These are phyloP conservation scores for Paratrypauchen microcephalus DNA, from an alignment of 2,797 vertebrate genomes.

Conservation along the genomic window DNA sequence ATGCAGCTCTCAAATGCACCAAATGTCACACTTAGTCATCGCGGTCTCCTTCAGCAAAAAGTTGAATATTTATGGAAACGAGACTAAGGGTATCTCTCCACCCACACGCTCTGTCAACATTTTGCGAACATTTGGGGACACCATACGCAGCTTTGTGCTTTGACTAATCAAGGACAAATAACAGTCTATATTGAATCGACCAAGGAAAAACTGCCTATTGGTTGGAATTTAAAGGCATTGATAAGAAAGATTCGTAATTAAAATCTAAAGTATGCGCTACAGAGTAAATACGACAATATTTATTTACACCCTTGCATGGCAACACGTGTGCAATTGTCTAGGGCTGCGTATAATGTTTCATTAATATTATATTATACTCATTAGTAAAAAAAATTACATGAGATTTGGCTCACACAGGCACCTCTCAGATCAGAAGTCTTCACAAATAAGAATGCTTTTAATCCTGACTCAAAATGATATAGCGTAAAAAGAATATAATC, in stretches of 20 bases:
- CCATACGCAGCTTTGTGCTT: not conserved
- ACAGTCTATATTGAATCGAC: not conserved
- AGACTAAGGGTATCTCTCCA: not conserved
- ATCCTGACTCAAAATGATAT: too few relatives aligned
- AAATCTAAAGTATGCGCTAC: not conserved
- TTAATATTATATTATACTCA: too few relatives aligned
- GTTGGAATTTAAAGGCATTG: not conserved
- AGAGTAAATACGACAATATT: too few relatives aligned
- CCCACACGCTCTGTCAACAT: not conserved
- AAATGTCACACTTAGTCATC: slow-evolving; percentile 18
- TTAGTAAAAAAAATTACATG: too few relatives aligned
- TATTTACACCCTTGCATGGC: too few relatives aligned
- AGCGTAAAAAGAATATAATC: too few relatives aligned
- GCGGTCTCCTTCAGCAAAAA: slow-evolving; percentile 11
- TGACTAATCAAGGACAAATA: not conserved
- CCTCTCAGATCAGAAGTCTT: too few relatives aligned
- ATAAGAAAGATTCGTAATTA: not conserved
- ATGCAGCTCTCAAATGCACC: slow-evolving; percentile 13
- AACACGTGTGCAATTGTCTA: too few relatives aligned
- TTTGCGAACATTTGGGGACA: slow-evolving; percentile 4
- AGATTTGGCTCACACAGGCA: too few relatives aligned
- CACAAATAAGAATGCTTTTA: too few relatives aligned
- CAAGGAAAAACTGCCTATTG: not conserved
- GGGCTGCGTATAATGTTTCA: too few relatives aligned
- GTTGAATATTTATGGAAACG: slow-evolving; percentile 5